phyloP scores from a whole-genome alignment of 2,113 vertebrate species.

The Nibea albiflora region DNA sequence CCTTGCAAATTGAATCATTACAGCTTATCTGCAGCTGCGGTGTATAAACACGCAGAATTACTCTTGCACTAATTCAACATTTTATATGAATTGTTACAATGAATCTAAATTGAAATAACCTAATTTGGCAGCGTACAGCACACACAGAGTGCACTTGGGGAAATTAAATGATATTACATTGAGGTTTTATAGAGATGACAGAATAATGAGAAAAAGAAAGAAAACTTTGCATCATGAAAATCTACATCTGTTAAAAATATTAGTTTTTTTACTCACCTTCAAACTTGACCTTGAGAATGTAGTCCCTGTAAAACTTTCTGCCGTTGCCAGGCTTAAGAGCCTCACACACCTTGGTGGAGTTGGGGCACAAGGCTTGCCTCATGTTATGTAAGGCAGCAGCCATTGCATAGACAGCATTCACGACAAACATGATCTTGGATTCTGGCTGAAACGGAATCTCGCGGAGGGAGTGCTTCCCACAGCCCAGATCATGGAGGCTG shows the following conservation, averaged over 20 bases:
- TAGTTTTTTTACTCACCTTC: slow-evolving; percentile 87
- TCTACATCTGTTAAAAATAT: background rate
- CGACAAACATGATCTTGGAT: slow-evolving; percentile 97
- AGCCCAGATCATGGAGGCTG: slow-evolving; percentile 88
- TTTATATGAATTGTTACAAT: slow-evolving; percentile 42
- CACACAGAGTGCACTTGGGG: slow-evolving; percentile 3
- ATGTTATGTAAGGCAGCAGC: slow-evolving; percentile 95
- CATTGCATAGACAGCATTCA: slow-evolving; percentile 97
- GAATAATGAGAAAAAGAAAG: slow-evolving; percentile 4
- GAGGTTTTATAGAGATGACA: background rate
- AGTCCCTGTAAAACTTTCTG: slow-evolving; percentile 95
- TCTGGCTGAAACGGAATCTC: slow-evolving; percentile 92
- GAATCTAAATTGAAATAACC: slow-evolving; percentile 40
- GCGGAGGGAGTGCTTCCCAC: slow-evolving; percentile 87
- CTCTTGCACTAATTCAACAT: slow-evolving; percentile 35
- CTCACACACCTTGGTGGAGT: slow-evolving; percentile 90
- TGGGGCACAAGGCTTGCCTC: slow-evolving; percentile 92
- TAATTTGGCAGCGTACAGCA: slow-evolving; percentile 20
- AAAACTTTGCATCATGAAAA: background rate
- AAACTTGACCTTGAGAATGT: slow-evolving; percentile 96
- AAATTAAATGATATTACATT: slow-evolving; percentile 7
- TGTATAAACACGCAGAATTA: slow-evolving; percentile 38
- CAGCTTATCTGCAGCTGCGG: slow-evolving; percentile 43
- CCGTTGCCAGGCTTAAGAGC: slow-evolving; percentile 94
- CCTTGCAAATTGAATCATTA: slow-evolving; percentile 61